Percentiles rank a stretch among this genome's conserved stretches.
phyloP scores from a whole-genome alignment of 2,888 invertebrate genomes.

The Eutolmus rufibarbis region DNA sequence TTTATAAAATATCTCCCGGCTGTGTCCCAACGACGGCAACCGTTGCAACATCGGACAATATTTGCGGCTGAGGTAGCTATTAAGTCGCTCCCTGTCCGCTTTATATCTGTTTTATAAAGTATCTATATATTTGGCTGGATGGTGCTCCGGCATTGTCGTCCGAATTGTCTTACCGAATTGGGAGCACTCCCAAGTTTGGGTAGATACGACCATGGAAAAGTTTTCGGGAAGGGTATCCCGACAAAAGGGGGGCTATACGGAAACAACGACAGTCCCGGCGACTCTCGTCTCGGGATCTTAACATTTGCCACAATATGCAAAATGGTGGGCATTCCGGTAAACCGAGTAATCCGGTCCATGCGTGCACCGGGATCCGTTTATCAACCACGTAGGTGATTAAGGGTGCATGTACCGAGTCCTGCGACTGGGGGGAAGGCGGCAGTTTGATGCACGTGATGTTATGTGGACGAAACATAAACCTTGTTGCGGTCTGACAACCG shows the following conservation, averaged over 20 bases:
- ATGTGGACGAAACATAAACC: background rate
- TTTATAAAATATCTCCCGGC: background rate
- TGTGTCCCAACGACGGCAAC: background rate
- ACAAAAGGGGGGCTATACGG: background rate
- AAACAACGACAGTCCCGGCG: background rate
- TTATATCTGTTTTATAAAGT: background rate
- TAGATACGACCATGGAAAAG: background rate
- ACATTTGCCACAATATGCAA: slow-evolving; percentile 12
- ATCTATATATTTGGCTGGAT: background rate
- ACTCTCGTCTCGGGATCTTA: background rate
- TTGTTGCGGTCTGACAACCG: background rate
- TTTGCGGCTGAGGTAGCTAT: background rate
- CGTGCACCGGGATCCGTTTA: background rate
- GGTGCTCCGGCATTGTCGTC: background rate
- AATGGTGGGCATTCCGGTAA: background rate
- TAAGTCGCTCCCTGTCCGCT: background rate
- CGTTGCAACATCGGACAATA: background rate
- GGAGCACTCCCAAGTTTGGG: background rate
- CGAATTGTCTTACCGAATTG: background rate
- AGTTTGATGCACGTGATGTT: background rate
- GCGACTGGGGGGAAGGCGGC: background rate
- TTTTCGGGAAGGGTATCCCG: background rate
- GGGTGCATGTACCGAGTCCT: background rate
- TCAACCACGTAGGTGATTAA: slow-evolving; percentile 22
- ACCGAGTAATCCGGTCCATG: background rate